Evolutionary conservation across 2,888 invertebrate genomes (phyloP), one percentile per base, ranked within the genome.

Genomic region (Podabrus alpinus): DNA sequence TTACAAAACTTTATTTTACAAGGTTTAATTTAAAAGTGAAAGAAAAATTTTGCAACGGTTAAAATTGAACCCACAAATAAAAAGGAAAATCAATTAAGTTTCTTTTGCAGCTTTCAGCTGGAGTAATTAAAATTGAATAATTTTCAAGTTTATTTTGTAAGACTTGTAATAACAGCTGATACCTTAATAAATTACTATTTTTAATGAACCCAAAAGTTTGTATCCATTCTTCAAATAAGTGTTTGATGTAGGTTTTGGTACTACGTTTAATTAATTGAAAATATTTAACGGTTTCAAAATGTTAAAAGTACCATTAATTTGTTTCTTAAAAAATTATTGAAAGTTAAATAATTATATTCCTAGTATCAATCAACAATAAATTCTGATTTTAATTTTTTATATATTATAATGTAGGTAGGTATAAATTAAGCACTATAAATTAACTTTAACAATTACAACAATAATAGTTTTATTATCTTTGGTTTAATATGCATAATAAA

Each of bases 161-260:
- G 73, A 71, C 62, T 66, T 76, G 76, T 74, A 70, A 64, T 25
- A 73, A 68, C 75, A 72, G 77, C 77, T 73, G 75, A 72, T 77
- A 68, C 75, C 72, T 66, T 74, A 75, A 77, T 73, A 77, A 77
- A 77, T 77, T 75, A 74, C 61, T 76, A 77, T 77, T 77, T 77
- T 77, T 77, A 77, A 75, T 77, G 77, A 77, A 77, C 74, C 67
- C 17, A 74, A 74, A 72, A 59, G 66, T 75, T 75, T 69, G 29
- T 69, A 66, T 71, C 68, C 66, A 75, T 75, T 71, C 66, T 72
- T 72, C 45, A 29, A 45, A 45, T 45, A 45, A 24, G 62, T 68
- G 68, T 71, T 74, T 75, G 71, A 60, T 68, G 68, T 68, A 21
- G 71, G 64, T 64, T 69, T 75, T 59, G 59, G 69, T 75, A 75